Conservation (phyloP, 2,113 vertebrate species). For the Lophotis ruficrista region DNA sequence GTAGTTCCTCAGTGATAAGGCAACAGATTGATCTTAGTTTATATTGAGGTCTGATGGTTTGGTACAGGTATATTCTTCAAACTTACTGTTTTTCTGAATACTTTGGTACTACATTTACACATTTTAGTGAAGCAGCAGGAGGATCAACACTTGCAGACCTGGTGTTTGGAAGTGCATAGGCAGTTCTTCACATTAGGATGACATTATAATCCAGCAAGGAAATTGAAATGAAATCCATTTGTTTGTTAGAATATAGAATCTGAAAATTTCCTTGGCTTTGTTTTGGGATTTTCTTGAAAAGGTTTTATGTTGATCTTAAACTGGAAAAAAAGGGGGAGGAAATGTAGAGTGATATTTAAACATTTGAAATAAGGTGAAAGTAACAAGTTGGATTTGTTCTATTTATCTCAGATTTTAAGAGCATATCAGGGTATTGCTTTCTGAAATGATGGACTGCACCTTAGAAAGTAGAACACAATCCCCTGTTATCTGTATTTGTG, state of each 20-base stretch:
- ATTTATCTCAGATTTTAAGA: not conserved
- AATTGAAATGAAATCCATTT: not conserved
- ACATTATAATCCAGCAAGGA: not conserved
- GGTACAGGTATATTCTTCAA: not conserved
- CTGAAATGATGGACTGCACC: not conserved
- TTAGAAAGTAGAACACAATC: constrained; percentile 7
- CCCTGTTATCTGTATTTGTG: not conserved
- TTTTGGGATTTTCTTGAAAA: not conserved
- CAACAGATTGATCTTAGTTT: not conserved
- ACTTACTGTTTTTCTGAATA: not conserved
- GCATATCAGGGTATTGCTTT: not conserved
- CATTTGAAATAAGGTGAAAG: not conserved
- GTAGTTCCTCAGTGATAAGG: not conserved
- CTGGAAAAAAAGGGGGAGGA: not conserved
- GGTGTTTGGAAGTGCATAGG: not conserved
- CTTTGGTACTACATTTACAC: not conserved
- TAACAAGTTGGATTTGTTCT: not conserved
- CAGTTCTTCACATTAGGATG: not conserved
- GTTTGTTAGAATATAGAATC: not conserved
- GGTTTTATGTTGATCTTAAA: not conserved
- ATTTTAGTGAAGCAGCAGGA: not conserved
- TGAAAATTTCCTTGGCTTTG: not conserved
- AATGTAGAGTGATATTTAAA: not conserved
- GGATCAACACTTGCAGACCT: not conserved
- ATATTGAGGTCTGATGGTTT: not conserved